Conservation (phyloP, 2,888 invertebrate genomes). For the Acronicta leporina region DNA sequence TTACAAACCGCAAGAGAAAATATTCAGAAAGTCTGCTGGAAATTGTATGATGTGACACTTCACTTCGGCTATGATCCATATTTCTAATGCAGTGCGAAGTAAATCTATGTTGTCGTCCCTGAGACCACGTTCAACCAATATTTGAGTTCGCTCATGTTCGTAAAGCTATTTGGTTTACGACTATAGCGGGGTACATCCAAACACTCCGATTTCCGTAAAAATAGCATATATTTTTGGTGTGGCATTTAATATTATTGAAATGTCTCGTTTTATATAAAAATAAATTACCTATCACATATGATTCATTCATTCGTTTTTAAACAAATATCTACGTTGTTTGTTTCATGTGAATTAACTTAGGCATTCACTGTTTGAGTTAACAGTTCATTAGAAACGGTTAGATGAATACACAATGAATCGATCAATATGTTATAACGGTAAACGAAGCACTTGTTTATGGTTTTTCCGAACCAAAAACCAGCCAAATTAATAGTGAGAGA, state of each 20-base stretch:
- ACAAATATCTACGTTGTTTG: slow-evolving; percentile 40
- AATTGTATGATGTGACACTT: slow-evolving; percentile 31
- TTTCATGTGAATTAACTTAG: slow-evolving; percentile 22
- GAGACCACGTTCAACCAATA: slow-evolving; percentile 82
- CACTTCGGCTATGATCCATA: slow-evolving; percentile 60
- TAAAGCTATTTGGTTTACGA: slow-evolving; percentile 78
- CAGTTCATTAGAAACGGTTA: slow-evolving; percentile 36
- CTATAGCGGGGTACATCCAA: slow-evolving; percentile 60
- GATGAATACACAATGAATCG: slow-evolving; percentile 31
- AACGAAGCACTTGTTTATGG: slow-evolving; percentile 66
- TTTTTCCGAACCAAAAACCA: slow-evolving; percentile 75
- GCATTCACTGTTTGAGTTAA: slow-evolving; percentile 27
- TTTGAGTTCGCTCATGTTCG: slow-evolving; percentile 75
- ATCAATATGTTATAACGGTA: slow-evolving; percentile 46
- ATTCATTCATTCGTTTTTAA: slow-evolving; percentile 35
- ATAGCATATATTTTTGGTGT: slow-evolving; percentile 45
- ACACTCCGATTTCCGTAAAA: slow-evolving; percentile 61
- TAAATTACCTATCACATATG: neutral
- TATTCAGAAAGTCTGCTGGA: slow-evolving; percentile 17
- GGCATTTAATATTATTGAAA: slow-evolving; percentile 44
- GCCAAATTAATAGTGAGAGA: slow-evolving; percentile 82
- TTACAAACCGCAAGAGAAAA: slow-evolving; percentile 12
- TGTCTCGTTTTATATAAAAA: neutral
- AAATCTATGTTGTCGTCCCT: slow-evolving; percentile 72
- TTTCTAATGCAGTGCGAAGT: slow-evolving; percentile 67